Evolutionary conservation across 2,113 vertebrate species (phyloP), one percentile per base, ranked within the genome.

Genomic region (Toxostoma redivivum): DNA sequence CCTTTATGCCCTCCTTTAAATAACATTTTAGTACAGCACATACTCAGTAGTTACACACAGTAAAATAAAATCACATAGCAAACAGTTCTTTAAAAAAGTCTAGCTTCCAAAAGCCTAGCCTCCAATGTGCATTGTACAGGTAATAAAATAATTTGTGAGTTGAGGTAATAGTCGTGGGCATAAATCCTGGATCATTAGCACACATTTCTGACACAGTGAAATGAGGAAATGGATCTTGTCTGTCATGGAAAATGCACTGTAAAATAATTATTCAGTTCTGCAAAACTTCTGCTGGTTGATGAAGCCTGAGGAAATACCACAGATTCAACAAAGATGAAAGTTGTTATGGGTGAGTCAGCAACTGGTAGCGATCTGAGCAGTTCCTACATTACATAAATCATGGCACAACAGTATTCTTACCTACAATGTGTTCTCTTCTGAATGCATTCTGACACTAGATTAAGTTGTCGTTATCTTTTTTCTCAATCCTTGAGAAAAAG

Each of bases 1-100:
- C 96, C 57, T 97, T 98, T 92, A 95, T 95, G 91, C 85, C 93
- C 57, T 83, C 97, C 82, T 98, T 98, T 95, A 97, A 97, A 69
- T 97, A 70, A 79, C 9, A 72, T 48, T 38, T 78, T 92, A 88
- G 47, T 88, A 85, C 86, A 79, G 51, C 79, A 90, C 40, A 19
- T 84, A 51, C 30, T 4, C 82, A 38, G 42, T 77, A 88, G 50
- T 64, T 90, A 87, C 69, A 72, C 94, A 74, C 74, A 72, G 37
- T 70, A 91, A 94, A 95, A 92, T 37, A 89, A 93, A 96, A 95
- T 57, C 65, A 89, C 81, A 69, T 37, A 72, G 48, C 64, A 86
- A 88, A 87, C 42, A 85, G 48, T 90, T 94, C 48, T 77, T 81
- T 61, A 13, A 69, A 87, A 90, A 67, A 87, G 27, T 42, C 37